These are phyloP conservation scores for Pseudomyrmex concolor DNA, from an alignment of 1,140 invertebrate genomes.

Conservation along the genomic window DNA sequence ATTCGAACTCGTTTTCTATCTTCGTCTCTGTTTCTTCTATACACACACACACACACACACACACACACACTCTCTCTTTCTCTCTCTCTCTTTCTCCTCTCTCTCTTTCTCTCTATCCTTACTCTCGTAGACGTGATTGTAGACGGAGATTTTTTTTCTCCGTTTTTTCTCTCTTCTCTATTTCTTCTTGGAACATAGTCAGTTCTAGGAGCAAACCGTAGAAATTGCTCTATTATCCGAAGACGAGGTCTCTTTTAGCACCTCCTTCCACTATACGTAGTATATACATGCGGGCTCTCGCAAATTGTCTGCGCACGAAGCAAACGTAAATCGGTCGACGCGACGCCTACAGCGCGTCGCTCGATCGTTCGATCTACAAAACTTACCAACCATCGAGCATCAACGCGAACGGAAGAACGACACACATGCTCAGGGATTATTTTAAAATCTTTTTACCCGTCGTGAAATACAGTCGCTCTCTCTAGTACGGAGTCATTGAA, in stretches of 20 bases:
- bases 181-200: neutral
- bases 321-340: constrained; percentile 4
- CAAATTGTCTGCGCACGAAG: constrained; percentile 25
- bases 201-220: constrained; percentile 17
- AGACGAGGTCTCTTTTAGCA: constrained; percentile 32
- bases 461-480: neutral
- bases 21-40: neutral
- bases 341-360: neutral
- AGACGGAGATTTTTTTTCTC: neutral
- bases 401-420: constrained; percentile 6
- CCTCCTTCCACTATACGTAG: neutral
- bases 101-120: neutral
- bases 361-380: neutral
- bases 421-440: constrained; percentile 63
- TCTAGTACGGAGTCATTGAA: neutral
- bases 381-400: neutral
- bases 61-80: neutral
- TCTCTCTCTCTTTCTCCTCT: constrained; percentile 1
- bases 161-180: neutral
- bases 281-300: constrained; percentile 38
- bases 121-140: constrained; percentile 33
- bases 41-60: too few relatives aligned
- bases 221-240: constrained; percentile 25
- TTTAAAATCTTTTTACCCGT: constrained; percentile 21
- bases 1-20: neutral